Conservation (phyloP, 2,113 vertebrate species). For the Pseudorasbora parva region DNA sequence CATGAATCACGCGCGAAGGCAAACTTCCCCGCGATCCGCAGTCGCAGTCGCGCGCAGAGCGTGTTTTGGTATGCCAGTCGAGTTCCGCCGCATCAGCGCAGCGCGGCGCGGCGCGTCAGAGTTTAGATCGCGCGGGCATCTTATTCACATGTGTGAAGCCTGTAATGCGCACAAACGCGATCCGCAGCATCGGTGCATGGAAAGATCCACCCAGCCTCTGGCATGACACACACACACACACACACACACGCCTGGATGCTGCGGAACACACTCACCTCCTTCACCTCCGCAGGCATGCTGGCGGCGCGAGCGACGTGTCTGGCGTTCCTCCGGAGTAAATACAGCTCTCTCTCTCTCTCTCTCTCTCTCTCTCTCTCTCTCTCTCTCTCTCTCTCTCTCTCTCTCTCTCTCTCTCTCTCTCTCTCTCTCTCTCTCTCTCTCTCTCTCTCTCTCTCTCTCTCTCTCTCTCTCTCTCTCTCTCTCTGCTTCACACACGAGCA, state of each 20-base stretch:
- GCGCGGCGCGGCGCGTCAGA: neutral
- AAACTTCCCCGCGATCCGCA: neutral
- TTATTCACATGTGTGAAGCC: neutral
- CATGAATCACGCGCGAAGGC: constrained; percentile 13
- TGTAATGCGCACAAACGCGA: neutral
- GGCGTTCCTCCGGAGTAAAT: neutral
- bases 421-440: constrained; percentile 39
- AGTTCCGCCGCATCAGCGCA: constrained; percentile 25
- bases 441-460: constrained; percentile 23
- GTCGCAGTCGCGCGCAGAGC: neutral
- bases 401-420: no score
- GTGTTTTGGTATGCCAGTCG: constrained; percentile 5
- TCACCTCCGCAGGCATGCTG: constrained; percentile 78
- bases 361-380: no score
- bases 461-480: constrained; percentile 18
- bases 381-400: no score
- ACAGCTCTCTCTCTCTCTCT: constrained; percentile 42
- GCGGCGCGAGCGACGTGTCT: constrained; percentile 44
- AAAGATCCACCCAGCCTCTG: constrained; percentile 34
- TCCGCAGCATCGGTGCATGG: neutral
- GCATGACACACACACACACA: neutral
- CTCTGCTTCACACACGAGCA: constrained; percentile 70
- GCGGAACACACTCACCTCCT: constrained; percentile 73
- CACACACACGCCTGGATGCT: no score
- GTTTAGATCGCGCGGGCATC: neutral